Percentiles rank a stretch among this genome's conserved stretches.
phyloP scores from a whole-genome alignment of 2,113 vertebrate genomes.

The Oncorhynchus gorbuscha region DNA sequence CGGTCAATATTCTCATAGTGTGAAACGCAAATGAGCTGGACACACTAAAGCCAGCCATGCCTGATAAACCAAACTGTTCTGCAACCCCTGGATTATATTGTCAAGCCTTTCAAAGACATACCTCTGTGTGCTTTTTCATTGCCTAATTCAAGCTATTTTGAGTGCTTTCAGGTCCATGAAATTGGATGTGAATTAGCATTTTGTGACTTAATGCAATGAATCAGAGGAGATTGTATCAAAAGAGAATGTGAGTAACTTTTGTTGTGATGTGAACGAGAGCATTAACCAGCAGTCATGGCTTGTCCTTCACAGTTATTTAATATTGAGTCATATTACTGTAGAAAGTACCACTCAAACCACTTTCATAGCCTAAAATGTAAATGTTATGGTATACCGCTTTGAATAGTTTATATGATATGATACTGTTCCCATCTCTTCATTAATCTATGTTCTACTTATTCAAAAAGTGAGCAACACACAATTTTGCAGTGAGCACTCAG shows the following conservation, averaged over 20 bases:
- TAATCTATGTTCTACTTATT: too few relatives aligned
- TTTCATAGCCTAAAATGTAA: too few relatives aligned
- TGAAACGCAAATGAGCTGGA: slow-evolving; percentile 58
- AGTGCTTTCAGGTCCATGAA: slow-evolving; percentile 72
- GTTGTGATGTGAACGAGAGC: slow-evolving; percentile 27
- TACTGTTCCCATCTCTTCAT: too few relatives aligned
- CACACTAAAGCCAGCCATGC: slow-evolving; percentile 69
- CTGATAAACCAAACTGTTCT: slow-evolving; percentile 70
- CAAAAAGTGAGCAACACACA: too few relatives aligned
- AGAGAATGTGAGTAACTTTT: slow-evolving; percentile 41
- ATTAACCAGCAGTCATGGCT: too few relatives aligned
- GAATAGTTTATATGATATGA: too few relatives aligned
- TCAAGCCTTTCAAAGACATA: slow-evolving; percentile 63
- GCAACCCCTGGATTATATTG: slow-evolving; percentile 61
- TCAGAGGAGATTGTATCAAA: slow-evolving; percentile 42
- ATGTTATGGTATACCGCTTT: too few relatives aligned
- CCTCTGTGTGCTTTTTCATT: slow-evolving; percentile 52
- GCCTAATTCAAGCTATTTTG: slow-evolving; percentile 61
- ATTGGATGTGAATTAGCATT: slow-evolving; percentile 71
- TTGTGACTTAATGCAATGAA: slow-evolving; percentile 63
- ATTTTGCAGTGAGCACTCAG: too few relatives aligned
- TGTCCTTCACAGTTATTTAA: too few relatives aligned
- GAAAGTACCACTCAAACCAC: too few relatives aligned
- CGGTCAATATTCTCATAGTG: slow-evolving; percentile 65
- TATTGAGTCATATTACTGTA: too few relatives aligned